Evolutionary conservation across 2,888 invertebrate genomes (phyloP).

Genomic region (Brachyptera putata): DNA sequence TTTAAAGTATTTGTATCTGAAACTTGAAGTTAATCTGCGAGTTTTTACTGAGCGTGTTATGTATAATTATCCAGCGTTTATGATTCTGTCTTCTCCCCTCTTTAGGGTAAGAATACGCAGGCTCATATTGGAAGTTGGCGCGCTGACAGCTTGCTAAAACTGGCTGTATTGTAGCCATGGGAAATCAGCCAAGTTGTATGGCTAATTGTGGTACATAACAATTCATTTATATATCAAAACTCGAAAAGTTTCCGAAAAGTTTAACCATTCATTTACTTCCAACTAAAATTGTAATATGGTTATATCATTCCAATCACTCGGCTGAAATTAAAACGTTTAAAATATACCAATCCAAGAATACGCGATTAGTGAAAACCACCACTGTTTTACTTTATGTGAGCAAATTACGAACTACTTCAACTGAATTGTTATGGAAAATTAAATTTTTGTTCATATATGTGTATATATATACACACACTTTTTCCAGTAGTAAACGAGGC

Average conservation of each 20-base stretch:
- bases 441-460: constrained; percentile 1
- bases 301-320: too few species aligned
- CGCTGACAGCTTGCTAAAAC: too few species aligned
- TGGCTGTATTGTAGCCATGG: not conserved
- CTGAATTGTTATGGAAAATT: not conserved
- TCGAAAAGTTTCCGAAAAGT: constrained; percentile 8
- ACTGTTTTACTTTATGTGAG: not conserved
- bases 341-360: not conserved
- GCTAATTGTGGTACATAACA: constrained; percentile 11
- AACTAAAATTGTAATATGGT: too few species aligned
- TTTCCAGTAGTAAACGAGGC: not conserved
- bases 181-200: constrained; percentile 8
- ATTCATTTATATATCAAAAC: constrained; percentile 10
- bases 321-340: not conserved
- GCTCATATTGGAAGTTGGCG: too few species aligned
- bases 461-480: too few species aligned
- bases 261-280: constrained; percentile 1
- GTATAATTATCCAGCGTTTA: too few species aligned
- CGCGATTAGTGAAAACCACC: not conserved
- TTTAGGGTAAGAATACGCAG: too few species aligned
- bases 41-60: too few species aligned
- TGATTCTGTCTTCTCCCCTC: too few species aligned
- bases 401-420: not conserved
- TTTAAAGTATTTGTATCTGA: too few species aligned
- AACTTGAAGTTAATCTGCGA: too few species aligned